Evolutionary conservation across 1,140 invertebrate genomes (phyloP), one percentile per base, ranked within the genome.

Genomic region (Hydropsyche tenuis): DNA sequence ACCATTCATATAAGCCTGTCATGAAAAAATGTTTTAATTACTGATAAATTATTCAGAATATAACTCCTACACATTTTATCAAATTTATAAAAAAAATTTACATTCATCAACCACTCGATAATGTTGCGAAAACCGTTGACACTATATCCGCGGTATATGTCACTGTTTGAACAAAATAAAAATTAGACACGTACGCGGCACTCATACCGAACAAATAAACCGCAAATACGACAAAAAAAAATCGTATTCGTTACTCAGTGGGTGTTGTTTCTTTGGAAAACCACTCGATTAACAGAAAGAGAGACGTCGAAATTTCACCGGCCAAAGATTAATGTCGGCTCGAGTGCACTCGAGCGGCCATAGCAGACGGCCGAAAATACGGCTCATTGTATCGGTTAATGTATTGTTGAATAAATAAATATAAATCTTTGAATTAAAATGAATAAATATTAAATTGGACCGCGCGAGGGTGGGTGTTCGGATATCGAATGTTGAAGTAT

Each of bases 341-440:
- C 46, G 30, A 70, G 68, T 23, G 51, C 68, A 30, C 68, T 70
- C 27, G 46, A 70, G 9, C 7, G 23, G 23, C 48, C 68, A 42
- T 56, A 22, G 30, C 23, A 53, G 65, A 11, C 43, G 27, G 20
- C 43, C 45, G n/a, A 70, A 68, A 70, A 70, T 70, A 70, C 68
- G 51, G 68, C 68, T 70, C 68, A 70, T 70, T 70, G 68, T 70
- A 25, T 42, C 25, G 68, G 68, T 70, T 70, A 70, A 70, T 70
- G 51, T 48, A 70, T 56, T 56, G 42, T 60, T 68, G n/a, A 68
- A 48, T 68, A 68, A 18, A 68, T 48, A 25, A 11, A 60, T 12
- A 60, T 23, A 22, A 60, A 53, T 14, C 9, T 16, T 53, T 53
- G 51, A 53, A 53, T 7, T 60, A 37, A 37, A 37, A 37, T n/a